Evolutionary conservation across 2,888 invertebrate genomes (phyloP), one percentile per base, ranked within the genome.

Genomic region (Campaea margaritaria): DNA sequence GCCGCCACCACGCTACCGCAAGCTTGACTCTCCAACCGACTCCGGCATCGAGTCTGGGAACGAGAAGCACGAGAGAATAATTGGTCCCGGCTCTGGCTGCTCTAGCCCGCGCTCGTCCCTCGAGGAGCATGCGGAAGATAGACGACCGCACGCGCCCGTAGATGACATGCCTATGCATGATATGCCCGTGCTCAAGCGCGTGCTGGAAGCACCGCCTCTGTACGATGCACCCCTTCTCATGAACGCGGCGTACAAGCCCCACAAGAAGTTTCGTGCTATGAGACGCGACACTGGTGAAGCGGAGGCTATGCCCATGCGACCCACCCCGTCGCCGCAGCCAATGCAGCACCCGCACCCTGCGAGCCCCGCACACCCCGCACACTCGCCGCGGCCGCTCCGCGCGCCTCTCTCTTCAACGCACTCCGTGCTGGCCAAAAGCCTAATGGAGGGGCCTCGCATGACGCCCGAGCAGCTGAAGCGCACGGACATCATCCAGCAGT

Each of bases 191-290:
- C 91, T 98, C 73, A 98, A 98, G 85, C 95, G 98, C 52, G 98
- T 98, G 2, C 93, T 98, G 15, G 97, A 98, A 83, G 98, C 98
- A 0, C 98, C 98, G 0, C 98, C 98, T 0, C 91, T 98, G 8
- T 97, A 97, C 86, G 97, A 97, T 86, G 97, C 97, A 56, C 96
- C 96, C 81, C 96, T 96, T 1, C 89, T 98, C 58, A 98, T 98
- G 97, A 97, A 98, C 84, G 98, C 97, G 88, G 97, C 97, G 13
- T 98, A 98, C 93, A 97, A 98, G 84, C 98, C 98, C 63, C 98
- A 98, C 93, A 98, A 98, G 89, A 98, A 98, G 87, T 98, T 98
- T 94, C 95, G 98, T 44, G 97, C 97, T 1, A 92, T 97, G 81
- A 93, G 97, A 27, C 96, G 96, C 73, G 97, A 97, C 80, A 95